A percentile compares a stretch with the other conserved stretches of the same genome.
These are phyloP conservation scores for Deilephila porcellus DNA, from an alignment of 2,888 invertebrate genomes.

Conservation along the genomic window DNA sequence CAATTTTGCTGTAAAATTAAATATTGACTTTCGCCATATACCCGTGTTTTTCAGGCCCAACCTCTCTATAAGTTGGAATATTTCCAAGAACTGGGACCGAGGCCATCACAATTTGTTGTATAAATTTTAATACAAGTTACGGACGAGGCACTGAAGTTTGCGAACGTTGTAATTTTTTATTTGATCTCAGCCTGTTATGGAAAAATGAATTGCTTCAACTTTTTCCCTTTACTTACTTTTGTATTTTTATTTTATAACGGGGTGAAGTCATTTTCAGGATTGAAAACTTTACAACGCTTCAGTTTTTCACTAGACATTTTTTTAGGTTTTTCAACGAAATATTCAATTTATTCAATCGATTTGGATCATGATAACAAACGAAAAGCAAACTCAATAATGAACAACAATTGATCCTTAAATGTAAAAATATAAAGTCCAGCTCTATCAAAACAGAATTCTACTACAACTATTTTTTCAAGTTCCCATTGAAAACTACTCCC, in stretches of 20 bases:
- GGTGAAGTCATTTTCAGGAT: constrained; percentile 1
- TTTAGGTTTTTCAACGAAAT: background rate
- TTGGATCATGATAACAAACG: no score
- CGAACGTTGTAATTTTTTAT: constrained; percentile 58
- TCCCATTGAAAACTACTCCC: constrained; percentile 10
- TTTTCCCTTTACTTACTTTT: constrained; percentile 23
- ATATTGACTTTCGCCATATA: constrained; percentile 41
- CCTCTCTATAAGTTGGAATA: constrained; percentile 46
- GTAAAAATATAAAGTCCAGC: background rate
- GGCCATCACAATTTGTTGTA: constrained; percentile 54
- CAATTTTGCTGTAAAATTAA: constrained; percentile 44
- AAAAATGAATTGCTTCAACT: constrained; percentile 38
- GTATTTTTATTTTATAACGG: constrained; percentile 22
- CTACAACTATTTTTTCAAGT: background rate
- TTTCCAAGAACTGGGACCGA: constrained; percentile 48
- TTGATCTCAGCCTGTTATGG: constrained; percentile 52
- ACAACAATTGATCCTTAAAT: background rate
- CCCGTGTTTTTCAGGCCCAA: constrained; percentile 34
- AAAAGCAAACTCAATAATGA: no score
- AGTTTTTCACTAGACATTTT: background rate
- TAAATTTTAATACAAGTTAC: constrained; percentile 66
- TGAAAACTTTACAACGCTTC: background rate
- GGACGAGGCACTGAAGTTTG: constrained; percentile 51
- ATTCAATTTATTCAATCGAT: background rate
- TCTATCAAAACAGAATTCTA: background rate